These are phyloP conservation scores for Drosophila putrida DNA, from an alignment of 2,888 invertebrate species.

Conservation along the genomic window DNA sequence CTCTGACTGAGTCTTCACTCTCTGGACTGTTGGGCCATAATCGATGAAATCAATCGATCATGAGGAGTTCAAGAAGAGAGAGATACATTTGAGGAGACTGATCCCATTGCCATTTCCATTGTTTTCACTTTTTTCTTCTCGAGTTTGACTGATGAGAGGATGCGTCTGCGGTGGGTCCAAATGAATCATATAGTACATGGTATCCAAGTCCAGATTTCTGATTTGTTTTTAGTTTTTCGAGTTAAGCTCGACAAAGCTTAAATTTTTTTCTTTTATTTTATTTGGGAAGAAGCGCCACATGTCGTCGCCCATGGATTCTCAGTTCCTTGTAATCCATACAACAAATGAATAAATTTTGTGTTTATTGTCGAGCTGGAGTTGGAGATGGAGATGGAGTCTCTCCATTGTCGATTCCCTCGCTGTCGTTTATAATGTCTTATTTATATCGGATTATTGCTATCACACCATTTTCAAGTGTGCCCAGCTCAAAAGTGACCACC, in stretches of 20 bases:
- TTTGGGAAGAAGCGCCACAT: conserved; percentile 64
- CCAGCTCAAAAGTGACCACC: conserved; percentile 69
- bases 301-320: conserved; percentile 59
- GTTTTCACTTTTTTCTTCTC: conserved; percentile 67
- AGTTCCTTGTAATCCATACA: conserved; percentile 70
- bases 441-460: conserved; percentile 80
- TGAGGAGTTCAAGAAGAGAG: conserved; percentile 12
- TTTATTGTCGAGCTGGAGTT: conserved; percentile 44
- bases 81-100: background rate
- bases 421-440: conserved; percentile 71
- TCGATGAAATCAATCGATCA: conserved; percentile 85
- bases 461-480: conserved; percentile 75
- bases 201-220: conserved; percentile 2
- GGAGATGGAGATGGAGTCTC: no score
- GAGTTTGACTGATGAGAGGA: conserved; percentile 68
- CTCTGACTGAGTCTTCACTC: conserved; percentile 6
- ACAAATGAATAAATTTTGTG: conserved; percentile 55
- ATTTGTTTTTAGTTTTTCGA: background rate
- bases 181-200: conserved; percentile 62
- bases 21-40: conserved; percentile 79
- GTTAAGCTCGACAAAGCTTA: conserved; percentile 35
- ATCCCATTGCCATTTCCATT: conserved; percentile 47
- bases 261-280: background rate
- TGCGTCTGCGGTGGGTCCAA: conserved; percentile 58
- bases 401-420: conserved; percentile 11